Evolutionary conservation across 2,797 vertebrate genomes (phyloP).

Genomic region (Bradypodion ventrale): DNA sequence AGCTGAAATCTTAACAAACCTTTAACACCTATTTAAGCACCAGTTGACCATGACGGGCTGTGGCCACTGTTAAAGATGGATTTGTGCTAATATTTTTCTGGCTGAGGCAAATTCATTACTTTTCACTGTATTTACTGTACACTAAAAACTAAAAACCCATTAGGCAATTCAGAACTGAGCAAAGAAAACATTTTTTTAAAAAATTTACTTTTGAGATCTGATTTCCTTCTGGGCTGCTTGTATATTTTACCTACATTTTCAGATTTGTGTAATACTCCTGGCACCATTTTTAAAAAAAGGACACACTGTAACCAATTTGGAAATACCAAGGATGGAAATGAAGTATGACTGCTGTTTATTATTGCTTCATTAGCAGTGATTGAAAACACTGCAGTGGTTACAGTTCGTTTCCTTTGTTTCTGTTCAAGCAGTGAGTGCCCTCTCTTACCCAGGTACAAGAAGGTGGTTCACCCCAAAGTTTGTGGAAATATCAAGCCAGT

Average conservation of each 20-base stretch:
- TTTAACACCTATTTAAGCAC: conserved; percentile 57
- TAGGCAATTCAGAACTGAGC: conserved; percentile 21
- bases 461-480: not conserved
- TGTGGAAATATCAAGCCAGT: not conserved
- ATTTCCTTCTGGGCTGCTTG: conserved; percentile 4
- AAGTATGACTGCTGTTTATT: conserved; percentile 20
- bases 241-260: conserved; percentile 3
- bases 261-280: not conserved
- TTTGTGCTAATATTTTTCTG: conserved; percentile 39
- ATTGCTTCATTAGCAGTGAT: conserved; percentile 20
- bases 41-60: conserved; percentile 29
- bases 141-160: conserved; percentile 44
- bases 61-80: conserved; percentile 38
- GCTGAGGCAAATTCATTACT: conserved; percentile 54
- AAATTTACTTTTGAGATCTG: not conserved
- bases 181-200: not conserved
- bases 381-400: not conserved
- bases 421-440: too few species aligned
- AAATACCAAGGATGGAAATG: not conserved
- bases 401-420: not conserved
- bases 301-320: not conserved
- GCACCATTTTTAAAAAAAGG: not conserved
- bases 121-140: conserved; percentile 36
- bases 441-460: not conserved
- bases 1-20: conserved; percentile 38